These are phyloP conservation scores for Eulemur mongoz DNA, from an alignment of 2,797 vertebrate species.

Conservation along the genomic window DNA sequence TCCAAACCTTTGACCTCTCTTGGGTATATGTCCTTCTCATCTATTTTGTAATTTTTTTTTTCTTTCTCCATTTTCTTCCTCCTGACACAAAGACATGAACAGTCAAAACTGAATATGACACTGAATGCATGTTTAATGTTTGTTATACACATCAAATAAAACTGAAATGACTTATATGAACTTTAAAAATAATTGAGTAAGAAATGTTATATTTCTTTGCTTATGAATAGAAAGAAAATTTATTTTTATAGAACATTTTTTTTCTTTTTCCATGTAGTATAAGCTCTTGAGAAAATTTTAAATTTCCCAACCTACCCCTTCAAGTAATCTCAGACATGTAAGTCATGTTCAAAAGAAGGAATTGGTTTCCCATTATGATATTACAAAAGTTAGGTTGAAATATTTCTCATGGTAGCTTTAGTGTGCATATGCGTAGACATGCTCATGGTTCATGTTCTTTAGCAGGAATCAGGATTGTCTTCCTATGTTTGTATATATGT, in stretches of 20 bases:
- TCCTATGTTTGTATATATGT: not conserved
- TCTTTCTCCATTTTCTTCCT: not conserved
- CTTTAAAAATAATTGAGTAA: not conserved
- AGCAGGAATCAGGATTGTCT: not conserved
- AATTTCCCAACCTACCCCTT: not conserved
- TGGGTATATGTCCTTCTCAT: not conserved
- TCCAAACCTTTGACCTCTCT: not conserved
- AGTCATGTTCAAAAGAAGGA: not conserved
- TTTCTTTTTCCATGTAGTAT: constrained; percentile 1
- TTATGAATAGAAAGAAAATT: not conserved
- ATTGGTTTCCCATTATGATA: not conserved
- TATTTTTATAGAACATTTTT: not conserved
- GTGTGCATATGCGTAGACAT: no score
- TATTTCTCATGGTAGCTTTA: not conserved
- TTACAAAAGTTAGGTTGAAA: not conserved
- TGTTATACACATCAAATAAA: not conserved
- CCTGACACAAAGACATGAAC: not conserved
- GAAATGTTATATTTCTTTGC: not conserved
- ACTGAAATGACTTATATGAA: not conserved
- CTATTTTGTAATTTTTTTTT: not conserved
- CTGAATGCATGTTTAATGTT: not conserved
- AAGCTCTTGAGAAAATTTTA: not conserved
- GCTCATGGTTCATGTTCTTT: not conserved
- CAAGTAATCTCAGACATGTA: not conserved
- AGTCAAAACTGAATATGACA: not conserved